Base-by-base conservation (phyloP, 2,113 vertebrate species). In the Spheniscus mendiculus region DNA sequence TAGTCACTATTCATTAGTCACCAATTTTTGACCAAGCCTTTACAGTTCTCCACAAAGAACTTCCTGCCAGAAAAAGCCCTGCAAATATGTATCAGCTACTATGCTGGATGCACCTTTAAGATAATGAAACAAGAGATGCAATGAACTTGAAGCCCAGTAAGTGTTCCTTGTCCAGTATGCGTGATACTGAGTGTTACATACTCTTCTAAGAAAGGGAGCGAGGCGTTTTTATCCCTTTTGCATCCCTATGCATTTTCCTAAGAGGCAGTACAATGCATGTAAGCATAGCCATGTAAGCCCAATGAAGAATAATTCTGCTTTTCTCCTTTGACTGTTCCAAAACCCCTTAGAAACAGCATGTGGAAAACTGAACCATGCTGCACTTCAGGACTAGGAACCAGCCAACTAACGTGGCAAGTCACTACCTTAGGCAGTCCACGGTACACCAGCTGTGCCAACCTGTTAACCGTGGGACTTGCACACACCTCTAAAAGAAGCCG, bases 371-470 rank as follows among this genome's bases (percentile, higher is more conserved):
- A 65, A 45, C 9, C 2, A 0, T 11, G 21, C 32, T 59, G 30
- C 0, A 0, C 20, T 65, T 56, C 42, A 50, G 34, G 40, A 59
- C 30, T 1, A 67, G 42, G 34, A 73, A 58, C 7, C 16, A 71
- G 61, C 1, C 18, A 85, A 32, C 23, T 56, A 34, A 44, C 0
- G 0, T 2, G n/a, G 30, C 13, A 72, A 52, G 26, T 25, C 21
- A 50, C 12, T 55, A 25, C 18, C 20, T 21, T 0, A 25, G 22
- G 23, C 27, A 30, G 9, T 14, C 23, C 26, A 11, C 1, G 0
- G 66, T n/a, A 72, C 17, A 40, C 19, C 23, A 71, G 50, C 38
- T 53, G 13, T 44, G 34, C 9, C 69, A 53, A 3, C 9, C 27
- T 74, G 27, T 13, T 65, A 42, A 26, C 29, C 1, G 0, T 7